phyloP scores from a whole-genome alignment of 2,113 vertebrate genomes.

The Ailuropoda melanoleuca region DNA sequence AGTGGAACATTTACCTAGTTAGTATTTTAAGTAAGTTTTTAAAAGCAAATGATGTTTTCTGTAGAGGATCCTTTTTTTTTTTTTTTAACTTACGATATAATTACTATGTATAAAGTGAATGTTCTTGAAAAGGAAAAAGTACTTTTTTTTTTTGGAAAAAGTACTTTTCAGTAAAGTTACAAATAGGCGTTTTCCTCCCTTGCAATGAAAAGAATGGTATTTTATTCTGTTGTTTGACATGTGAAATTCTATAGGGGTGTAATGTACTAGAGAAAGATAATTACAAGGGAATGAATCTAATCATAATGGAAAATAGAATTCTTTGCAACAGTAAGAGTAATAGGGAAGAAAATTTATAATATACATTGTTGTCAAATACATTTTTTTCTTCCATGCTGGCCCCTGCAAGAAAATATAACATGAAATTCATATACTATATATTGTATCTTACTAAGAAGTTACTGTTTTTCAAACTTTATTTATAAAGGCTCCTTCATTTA shows the following conservation, averaged over 20 bases:
- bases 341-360: background rate
- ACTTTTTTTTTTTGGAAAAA: background rate
- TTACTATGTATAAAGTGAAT: background rate
- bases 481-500: background rate
- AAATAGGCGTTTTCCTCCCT: background rate
- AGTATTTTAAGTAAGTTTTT: constrained; percentile 12
- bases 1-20: background rate
- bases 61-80: background rate
- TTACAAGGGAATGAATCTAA: background rate
- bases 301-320: constrained; percentile 3
- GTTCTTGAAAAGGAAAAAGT: background rate
- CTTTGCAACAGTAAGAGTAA: constrained; percentile 9
- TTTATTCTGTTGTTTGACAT: background rate
- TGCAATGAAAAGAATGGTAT: background rate
- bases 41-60: constrained; percentile 12
- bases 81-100: background rate
- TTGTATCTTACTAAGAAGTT: background rate
- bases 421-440: background rate
- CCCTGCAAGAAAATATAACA: background rate
- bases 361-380: background rate
- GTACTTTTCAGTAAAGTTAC: background rate
- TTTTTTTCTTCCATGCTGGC: background rate
- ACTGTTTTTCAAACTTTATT: background rate
- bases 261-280: background rate
- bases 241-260: background rate